Evolutionary conservation across 2,797 vertebrate genomes (phyloP).

Genomic region (Leptodactylus fallax): DNA sequence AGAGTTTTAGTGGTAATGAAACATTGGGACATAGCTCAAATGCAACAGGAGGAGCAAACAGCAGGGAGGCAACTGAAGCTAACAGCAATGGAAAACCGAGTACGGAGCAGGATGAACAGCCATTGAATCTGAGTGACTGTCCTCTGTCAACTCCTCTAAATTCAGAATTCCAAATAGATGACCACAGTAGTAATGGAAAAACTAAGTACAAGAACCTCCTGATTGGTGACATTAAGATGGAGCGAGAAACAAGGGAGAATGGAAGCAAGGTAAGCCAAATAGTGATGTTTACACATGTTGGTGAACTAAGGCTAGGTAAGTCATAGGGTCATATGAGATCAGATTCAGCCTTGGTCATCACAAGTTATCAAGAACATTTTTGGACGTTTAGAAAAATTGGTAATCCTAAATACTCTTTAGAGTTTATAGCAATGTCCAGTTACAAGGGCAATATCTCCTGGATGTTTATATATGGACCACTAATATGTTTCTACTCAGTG

Average conservation of each 20-base stretch:
- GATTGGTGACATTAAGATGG: slow-evolving; percentile 83
- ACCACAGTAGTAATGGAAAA: slow-evolving; percentile 81
- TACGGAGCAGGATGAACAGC: slow-evolving; percentile 82
- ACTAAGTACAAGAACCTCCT: slow-evolving; percentile 82
- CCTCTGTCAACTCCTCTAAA: slow-evolving; percentile 80
- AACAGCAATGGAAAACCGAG: slow-evolving; percentile 79
- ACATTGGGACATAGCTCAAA: slow-evolving; percentile 78
- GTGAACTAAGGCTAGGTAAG: neutral
- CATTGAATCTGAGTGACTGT: slow-evolving; percentile 84
- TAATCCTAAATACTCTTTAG: neutral
- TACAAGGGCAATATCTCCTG: too few species aligned
- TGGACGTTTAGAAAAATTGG: neutral
- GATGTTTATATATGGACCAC: neutral
- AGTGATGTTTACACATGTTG: slow-evolving; percentile 2
- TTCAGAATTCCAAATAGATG: slow-evolving; percentile 81
- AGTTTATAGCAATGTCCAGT: neutral
- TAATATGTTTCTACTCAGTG: neutral
- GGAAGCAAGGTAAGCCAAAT: slow-evolving; percentile 82
- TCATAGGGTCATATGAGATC: neutral
- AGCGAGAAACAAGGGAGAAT: slow-evolving; percentile 81
- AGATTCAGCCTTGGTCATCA: neutral
- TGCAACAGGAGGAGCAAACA: slow-evolving; percentile 78
- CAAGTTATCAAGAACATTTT: neutral
- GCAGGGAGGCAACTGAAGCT: slow-evolving; percentile 80
- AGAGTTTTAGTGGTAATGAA: slow-evolving; percentile 84